A percentile compares a stretch with the other conserved stretches of the same genome.
phyloP scores from a whole-genome alignment of 2,888 invertebrate genomes.

The Dynastes hyllus region DNA sequence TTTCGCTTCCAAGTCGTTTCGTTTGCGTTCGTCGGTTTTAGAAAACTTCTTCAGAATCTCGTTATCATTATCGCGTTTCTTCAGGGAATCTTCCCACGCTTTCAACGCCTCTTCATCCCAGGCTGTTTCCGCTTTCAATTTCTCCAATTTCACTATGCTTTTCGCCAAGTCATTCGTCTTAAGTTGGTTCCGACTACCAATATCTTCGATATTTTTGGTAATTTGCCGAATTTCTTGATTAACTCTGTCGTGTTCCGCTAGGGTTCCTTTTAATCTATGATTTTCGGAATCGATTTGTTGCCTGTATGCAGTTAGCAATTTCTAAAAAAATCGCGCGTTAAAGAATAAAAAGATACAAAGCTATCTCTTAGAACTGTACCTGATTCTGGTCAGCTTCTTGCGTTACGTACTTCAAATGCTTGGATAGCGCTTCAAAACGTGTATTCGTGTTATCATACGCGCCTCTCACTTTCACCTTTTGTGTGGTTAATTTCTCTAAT shows the following conservation, averaged over 20 bases:
- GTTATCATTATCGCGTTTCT: slow-evolving; percentile 80
- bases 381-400: slow-evolving; percentile 75
- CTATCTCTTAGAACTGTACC: slow-evolving; percentile 61
- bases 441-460: slow-evolving; percentile 70
- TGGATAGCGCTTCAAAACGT: slow-evolving; percentile 65
- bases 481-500: slow-evolving; percentile 71
- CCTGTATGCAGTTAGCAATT: slow-evolving; percentile 79
- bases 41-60: slow-evolving; percentile 82
- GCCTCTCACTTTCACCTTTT: slow-evolving; percentile 71
- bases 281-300: slow-evolving; percentile 81
- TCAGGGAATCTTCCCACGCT: slow-evolving; percentile 83
- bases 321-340: slow-evolving; percentile 66
- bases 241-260: slow-evolving; percentile 72
- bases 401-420: slow-evolving; percentile 73
- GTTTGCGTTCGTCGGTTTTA: slow-evolving; percentile 80
- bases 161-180: slow-evolving; percentile 73
- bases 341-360: neutral
- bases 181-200: slow-evolving; percentile 71
- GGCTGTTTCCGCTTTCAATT: slow-evolving; percentile 78
- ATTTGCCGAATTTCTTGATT: slow-evolving; percentile 72
- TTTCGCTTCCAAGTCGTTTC: slow-evolving; percentile 76
- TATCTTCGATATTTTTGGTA: slow-evolving; percentile 69
- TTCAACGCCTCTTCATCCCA: slow-evolving; percentile 80
- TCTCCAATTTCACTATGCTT: slow-evolving; percentile 77
- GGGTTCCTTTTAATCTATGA: slow-evolving; percentile 68